Evolutionary conservation across 2,888 invertebrate genomes (phyloP), one percentile per base, ranked within the genome.

Genomic region (Megamerina dolium): DNA sequence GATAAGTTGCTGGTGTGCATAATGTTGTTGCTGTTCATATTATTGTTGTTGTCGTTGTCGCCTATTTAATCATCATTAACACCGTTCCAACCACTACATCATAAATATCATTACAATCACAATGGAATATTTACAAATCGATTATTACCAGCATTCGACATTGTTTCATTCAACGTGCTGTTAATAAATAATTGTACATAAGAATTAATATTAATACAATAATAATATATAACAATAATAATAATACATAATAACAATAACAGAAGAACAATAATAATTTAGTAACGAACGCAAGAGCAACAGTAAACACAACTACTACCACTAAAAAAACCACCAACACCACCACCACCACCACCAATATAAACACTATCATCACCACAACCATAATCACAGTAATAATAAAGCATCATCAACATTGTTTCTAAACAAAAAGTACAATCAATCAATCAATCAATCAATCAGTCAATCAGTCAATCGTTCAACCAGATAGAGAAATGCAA

Each of bases 21-120:
- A 48, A n/a, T 32, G 19, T n/a, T 37, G 16, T 36, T 18, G 26
- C 17, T 27, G 35, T 41, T 50, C 39, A 48, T 50, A 37, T 50
- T 48, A 46, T 50, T 49, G 54, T 51, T 51, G 52, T 52, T 51
- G 50, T 53, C 49, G 56, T 51, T 49, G 53, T 50, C 53, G 53
- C 50, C 56, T 49, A 48, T 51, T 47, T 48, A 43, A 46, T 30
- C 44, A 34, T 26, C 29, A 34, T 33, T 13, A 38, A 41, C 41
- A 49, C 45, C 40, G 43, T 41, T 32, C 42, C 45, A 29, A 49
- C 46, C 26, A 48, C 47, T 32, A 47, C 43, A 35, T 45, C 40
- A 37, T 34, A 36, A 40, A 31, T 40, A 46, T 38, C 36, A 26
- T 37, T 31, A 40, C 33, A 44, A 20, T 20, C 29, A 17, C 20